Percentiles rank a stretch among this genome's conserved stretches.
Conservation (phyloP, 2,888 invertebrate genomes). For the Steinernema hermaphroditum region DNA sequence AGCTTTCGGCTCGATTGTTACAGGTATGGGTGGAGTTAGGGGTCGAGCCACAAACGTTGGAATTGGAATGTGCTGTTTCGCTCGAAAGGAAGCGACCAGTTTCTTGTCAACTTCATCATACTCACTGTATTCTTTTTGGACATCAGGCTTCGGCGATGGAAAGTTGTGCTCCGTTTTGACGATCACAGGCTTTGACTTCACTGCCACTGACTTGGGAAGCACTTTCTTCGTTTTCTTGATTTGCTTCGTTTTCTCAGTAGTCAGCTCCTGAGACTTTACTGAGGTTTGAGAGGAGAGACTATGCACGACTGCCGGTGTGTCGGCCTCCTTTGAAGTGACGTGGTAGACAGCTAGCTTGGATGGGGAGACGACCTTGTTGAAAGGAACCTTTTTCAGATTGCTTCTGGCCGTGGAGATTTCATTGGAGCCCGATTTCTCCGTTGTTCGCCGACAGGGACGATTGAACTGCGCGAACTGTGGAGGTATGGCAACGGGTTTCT, state of each 20-base stretch:
- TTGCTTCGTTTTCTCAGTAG: neutral
- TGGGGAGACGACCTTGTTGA: neutral
- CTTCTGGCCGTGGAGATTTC: neutral
- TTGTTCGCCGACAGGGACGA: neutral
- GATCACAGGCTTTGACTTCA: neutral
- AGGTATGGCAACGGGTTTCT: neutral
- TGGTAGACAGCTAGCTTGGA: constrained; percentile 16
- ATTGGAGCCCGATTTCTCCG: neutral
- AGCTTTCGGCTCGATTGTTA: neutral
- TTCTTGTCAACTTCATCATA: constrained; percentile 29
- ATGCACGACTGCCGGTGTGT: neutral
- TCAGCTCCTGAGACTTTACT: neutral
- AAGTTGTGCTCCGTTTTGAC: neutral
- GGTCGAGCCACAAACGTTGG: neutral
- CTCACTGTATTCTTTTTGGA: neutral
- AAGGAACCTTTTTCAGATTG: constrained; percentile 12
- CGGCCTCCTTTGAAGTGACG: neutral
- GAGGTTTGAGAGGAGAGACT: neutral
- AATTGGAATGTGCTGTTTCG: constrained; percentile 13
- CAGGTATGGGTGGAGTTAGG: neutral
- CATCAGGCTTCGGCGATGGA: neutral
- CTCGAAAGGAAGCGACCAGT: constrained; percentile 13
- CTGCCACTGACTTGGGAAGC: neutral
- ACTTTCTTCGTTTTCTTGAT: neutral
- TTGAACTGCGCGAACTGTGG: neutral